Evolutionary conservation across 30 jellyfish, hydroid and myxozoan species (phyloP).

Genomic region (Aurelia sp.): DNA sequence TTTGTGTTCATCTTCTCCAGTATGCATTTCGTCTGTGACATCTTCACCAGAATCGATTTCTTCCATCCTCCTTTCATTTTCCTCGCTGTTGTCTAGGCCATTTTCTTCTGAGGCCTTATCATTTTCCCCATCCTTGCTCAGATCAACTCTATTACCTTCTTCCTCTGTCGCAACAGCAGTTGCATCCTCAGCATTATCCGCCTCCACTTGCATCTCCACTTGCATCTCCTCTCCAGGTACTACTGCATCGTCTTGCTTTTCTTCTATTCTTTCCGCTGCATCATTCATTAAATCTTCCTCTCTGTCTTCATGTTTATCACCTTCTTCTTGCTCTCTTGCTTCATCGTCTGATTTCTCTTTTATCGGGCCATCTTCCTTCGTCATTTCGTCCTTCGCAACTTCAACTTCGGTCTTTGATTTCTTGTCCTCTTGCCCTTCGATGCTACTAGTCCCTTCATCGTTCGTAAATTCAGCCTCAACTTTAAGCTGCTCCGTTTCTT

Average conservation of each 20-base stretch:
- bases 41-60: conserved; percentile 13
- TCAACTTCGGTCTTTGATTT: conserved; percentile 8
- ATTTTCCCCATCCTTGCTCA: not conserved
- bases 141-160: too few species aligned
- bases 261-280: not conserved
- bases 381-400: not conserved
- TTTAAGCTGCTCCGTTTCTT: not conserved
- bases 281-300: not conserved
- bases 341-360: not conserved
- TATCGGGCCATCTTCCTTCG: conserved; percentile 20
- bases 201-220: conserved; percentile 16
- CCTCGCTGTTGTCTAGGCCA: not conserved
- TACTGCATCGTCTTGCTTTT: not conserved
- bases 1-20: not conserved
- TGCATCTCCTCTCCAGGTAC: not conserved
- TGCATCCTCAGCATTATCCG: not conserved
- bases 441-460: not conserved
- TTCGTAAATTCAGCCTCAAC: not conserved
- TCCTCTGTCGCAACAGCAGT: too few species aligned
- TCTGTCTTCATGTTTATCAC: not conserved
- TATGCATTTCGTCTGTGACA: not conserved
- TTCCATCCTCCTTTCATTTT: not conserved
- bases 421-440: conserved; percentile 19
- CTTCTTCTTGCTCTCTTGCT: conserved; percentile 1
- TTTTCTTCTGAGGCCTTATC: conserved; percentile 5